Percentiles rank a stretch among this genome's conserved stretches.
Conservation (phyloP, 2,888 invertebrate species). For the Ophraella communa region DNA sequence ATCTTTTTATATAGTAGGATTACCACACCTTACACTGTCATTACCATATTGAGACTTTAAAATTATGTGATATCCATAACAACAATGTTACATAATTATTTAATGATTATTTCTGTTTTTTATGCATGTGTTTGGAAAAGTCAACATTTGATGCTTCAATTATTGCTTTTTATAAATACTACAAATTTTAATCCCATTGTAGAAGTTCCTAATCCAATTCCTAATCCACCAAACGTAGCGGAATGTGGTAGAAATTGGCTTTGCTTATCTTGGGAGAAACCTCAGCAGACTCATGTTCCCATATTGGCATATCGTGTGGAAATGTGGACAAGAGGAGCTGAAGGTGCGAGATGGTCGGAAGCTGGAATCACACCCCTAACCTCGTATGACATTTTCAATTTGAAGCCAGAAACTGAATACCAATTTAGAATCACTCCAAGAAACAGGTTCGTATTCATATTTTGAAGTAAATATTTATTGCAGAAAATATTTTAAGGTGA, state of each 20-base stretch:
- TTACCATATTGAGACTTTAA: too few relatives aligned
- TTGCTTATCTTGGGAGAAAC: slow-evolving; percentile 83
- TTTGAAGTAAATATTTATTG: neutral
- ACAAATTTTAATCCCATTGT: slow-evolving; percentile 31
- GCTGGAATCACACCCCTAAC: slow-evolving; percentile 81
- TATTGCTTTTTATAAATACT: neutral
- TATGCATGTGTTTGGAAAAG: too few relatives aligned
- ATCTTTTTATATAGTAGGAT: too few relatives aligned
- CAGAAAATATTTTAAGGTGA: too few relatives aligned
- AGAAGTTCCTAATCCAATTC: slow-evolving; percentile 85
- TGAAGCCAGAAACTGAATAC: slow-evolving; percentile 80
- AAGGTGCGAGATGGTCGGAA: slow-evolving; percentile 86
- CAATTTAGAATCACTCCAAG: slow-evolving; percentile 87
- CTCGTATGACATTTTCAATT: slow-evolving; percentile 82
- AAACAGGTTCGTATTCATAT: slow-evolving; percentile 63
- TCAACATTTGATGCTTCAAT: too few relatives aligned
- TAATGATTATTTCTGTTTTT: too few relatives aligned
- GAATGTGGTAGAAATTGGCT: slow-evolving; percentile 87
- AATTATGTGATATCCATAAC: too few relatives aligned
- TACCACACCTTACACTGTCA: too few relatives aligned
- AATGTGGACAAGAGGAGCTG: slow-evolving; percentile 78
- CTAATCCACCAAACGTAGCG: slow-evolving; percentile 75
- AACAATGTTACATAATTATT: too few relatives aligned
- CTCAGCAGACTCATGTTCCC: slow-evolving; percentile 73
- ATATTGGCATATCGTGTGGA: slow-evolving; percentile 82